Evolutionary conservation across 2,113 vertebrate genomes (phyloP).

Genomic region (Phalacrocorax aristotelis): DNA sequence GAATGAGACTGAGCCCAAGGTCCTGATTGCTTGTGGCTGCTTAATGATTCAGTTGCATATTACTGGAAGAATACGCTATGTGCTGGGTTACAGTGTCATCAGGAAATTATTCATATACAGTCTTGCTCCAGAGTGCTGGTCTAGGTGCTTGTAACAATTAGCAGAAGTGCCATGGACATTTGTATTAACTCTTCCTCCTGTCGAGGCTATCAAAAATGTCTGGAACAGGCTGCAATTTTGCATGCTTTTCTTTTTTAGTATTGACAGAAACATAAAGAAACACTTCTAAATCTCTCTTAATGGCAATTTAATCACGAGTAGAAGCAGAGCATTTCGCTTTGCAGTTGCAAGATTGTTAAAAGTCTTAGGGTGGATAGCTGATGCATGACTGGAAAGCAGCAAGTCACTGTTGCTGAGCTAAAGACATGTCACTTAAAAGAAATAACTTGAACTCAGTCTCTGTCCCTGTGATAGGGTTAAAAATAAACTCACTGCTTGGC

Average conservation of each 20-base stretch:
- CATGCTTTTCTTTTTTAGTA: background rate
- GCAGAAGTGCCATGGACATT: background rate
- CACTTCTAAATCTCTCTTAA: background rate
- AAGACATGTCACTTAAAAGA: background rate
- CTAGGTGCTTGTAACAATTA: background rate
- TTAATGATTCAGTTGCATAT: background rate
- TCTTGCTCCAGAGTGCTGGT: background rate
- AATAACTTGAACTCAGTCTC: background rate
- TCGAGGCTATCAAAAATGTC: background rate
- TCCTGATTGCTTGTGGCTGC: background rate
- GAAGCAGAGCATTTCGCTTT: conserved; percentile 10
- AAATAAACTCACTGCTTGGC: background rate
- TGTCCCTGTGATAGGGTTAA: background rate
- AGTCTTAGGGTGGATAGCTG: background rate
- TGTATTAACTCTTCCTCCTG: background rate
- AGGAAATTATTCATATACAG: background rate
- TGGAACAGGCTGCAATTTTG: background rate
- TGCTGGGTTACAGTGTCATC: background rate
- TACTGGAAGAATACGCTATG: fast-evolving
- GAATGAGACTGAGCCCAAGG: background rate
- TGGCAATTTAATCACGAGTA: background rate
- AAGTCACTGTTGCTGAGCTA: background rate
- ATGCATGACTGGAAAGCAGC: background rate
- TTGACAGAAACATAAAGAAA: background rate
- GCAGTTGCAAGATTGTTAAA: background rate